Conservation (phyloP, 1,140 invertebrate species). For the Macrobrachium rosenbergii region DNA sequence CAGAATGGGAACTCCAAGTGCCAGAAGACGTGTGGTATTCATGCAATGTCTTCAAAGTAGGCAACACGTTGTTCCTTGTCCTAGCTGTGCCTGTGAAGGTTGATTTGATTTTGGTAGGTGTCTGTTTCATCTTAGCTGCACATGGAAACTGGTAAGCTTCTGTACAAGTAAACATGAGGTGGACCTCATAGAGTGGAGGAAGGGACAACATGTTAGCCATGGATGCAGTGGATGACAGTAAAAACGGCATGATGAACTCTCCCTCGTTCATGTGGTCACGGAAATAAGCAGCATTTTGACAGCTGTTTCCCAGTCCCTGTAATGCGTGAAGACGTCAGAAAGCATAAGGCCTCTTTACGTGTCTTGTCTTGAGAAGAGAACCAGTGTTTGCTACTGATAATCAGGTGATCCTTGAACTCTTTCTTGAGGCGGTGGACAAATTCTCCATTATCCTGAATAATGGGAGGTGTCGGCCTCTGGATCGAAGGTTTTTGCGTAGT, state of each 20-base stretch:
- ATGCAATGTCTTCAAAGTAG: slow-evolving; percentile 77
- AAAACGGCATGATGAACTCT: too few species aligned
- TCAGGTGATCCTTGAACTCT: too few species aligned
- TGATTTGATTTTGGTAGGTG: slow-evolving; percentile 63
- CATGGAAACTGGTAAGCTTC: slow-evolving; percentile 66
- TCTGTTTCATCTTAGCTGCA: slow-evolving; percentile 68
- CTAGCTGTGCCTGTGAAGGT: slow-evolving; percentile 49
- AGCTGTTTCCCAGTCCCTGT: background rate
- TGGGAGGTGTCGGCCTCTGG: too few species aligned
- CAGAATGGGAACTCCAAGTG: slow-evolving; percentile 72
- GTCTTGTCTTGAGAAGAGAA: background rate
- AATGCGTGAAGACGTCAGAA: background rate
- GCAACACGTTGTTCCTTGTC: slow-evolving; percentile 72
- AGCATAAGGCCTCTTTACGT: background rate
- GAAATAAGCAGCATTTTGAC: too few species aligned
- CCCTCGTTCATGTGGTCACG: too few species aligned
- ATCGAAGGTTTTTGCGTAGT: too few species aligned
- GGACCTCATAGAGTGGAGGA: too few species aligned
- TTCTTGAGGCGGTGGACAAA: too few species aligned
- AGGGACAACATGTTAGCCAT: too few species aligned
- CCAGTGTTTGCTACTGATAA: background rate
- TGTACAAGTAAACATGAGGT: too few species aligned
- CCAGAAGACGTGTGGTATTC: slow-evolving; percentile 77
- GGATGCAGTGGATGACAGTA: too few species aligned
- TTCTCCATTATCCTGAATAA: too few species aligned